Evolutionary conservation across 2,888 invertebrate species (phyloP), one percentile per base, ranked within the genome.

Genomic region (Cerastoderma edule): DNA sequence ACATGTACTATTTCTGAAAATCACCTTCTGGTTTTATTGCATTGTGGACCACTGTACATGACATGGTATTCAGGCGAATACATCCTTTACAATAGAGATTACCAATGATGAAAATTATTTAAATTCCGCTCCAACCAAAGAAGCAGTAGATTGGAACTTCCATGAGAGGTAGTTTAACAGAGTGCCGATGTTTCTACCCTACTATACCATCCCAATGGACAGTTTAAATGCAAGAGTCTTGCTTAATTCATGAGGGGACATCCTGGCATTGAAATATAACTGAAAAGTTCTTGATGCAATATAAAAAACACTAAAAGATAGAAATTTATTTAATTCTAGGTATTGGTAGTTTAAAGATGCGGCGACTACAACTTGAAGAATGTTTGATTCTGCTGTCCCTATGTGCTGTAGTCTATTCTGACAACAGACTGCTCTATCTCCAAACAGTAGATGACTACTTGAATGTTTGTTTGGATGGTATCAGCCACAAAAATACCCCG

Each of bases 391-490:
- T 60, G 32, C 33, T 19, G 33, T 16, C 19, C 16, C 16, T 13
- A 22, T 2, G 8, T 32, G 33, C 4, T 5, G 2, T 8, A n/a
- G 30, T 60, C 32, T 13, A 33, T 35, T 30, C 19, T 33, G 53
- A 48, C n/a, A 82, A 80, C 63, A 65, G 82, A 67, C 48, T 84
- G 39, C 24, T 67, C 10, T 24, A 67, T 4, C 67, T 75, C 60
- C 63, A 60, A 1, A 74, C 79, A 16, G 67, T 83, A 8, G 85
- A 87, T 0, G 87, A 86, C 6, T 85, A 83, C 64, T 63, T 87
- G 57, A 80, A 88, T 72, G 79, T 79, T 0, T 89, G 89, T 70
- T 54, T 88, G 70, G 78, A 86, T 78, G 87, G 87, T 10, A 56
- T 65, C 2, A 75, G 80, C 46, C 89, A 89, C 44, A 89, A 88